Conservation (phyloP, 30 jellyfish, hydroid and myxozoan genomes). For the Mastigias papua region DNA sequence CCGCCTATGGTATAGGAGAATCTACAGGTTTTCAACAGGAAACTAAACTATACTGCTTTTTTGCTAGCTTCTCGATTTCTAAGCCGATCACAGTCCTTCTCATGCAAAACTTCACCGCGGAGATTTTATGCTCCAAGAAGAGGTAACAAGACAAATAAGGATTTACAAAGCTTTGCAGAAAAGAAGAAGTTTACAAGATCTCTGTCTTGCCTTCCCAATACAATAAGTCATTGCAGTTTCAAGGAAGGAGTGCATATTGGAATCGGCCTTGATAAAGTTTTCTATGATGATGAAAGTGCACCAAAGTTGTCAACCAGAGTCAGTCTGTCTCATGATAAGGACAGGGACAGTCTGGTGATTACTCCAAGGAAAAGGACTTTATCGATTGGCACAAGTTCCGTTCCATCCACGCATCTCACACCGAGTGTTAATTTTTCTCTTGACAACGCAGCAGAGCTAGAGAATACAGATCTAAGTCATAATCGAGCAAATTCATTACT, state of each 20-base stretch:
- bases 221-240: not conserved
- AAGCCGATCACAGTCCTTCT: slow-evolving; percentile 49
- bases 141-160: not conserved
- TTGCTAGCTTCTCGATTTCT: slow-evolving; percentile 36
- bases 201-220: slow-evolving; percentile 26
- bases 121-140: slow-evolving; percentile 42
- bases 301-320: not conserved
- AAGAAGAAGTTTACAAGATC: slow-evolving; percentile 15
- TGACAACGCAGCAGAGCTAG: not conserved
- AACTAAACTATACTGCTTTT: too few species aligned
- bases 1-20: too few species aligned
- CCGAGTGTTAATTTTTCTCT: not conserved
- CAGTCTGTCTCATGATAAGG: not conserved
- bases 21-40: too few species aligned
- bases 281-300: not conserved
- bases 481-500: slow-evolving; percentile 28
- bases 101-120: slow-evolving; percentile 70
- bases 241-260: not conserved
- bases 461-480: not conserved
- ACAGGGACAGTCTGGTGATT: not conserved
- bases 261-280: not conserved
- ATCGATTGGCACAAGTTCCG: not conserved
- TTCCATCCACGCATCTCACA: not conserved
- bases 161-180: not conserved
- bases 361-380: not conserved